Evolutionary conservation across 1,140 invertebrate species (phyloP).

Genomic region (Condylostylus longicornis): DNA sequence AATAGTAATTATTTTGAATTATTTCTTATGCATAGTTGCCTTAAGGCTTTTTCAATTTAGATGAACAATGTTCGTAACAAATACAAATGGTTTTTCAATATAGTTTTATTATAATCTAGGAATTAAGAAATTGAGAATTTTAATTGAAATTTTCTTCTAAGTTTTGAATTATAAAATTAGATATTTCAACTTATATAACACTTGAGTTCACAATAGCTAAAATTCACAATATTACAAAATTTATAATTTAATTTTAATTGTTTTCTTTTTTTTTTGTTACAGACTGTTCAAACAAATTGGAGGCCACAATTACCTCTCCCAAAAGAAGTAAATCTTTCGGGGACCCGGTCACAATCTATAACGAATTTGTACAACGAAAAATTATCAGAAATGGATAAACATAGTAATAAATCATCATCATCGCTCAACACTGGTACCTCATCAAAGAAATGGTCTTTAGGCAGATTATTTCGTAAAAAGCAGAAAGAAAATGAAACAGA

Average conservation of each 20-base stretch:
- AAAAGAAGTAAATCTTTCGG: constrained; percentile 21
- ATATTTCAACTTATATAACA: too few species aligned
- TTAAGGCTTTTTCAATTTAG: too few species aligned
- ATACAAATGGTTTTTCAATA: too few species aligned
- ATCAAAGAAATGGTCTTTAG: constrained; percentile 54
- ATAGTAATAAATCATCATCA: constrained; percentile 6
- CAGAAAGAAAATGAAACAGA: constrained; percentile 43
- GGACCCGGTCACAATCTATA: constrained; percentile 2
- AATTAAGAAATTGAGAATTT: too few species aligned
- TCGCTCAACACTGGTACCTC: constrained; percentile 2
- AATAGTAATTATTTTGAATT: too few species aligned
- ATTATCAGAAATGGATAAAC: constrained; percentile 12
- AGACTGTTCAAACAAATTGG: constrained; percentile 32
- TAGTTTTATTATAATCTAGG: too few species aligned
- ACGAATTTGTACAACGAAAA: not conserved
- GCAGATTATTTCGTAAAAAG: constrained; percentile 50
- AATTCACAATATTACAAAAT: too few species aligned
- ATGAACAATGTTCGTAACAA: too few species aligned
- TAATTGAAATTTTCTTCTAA: too few species aligned
- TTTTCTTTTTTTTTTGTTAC: constrained; percentile 8
- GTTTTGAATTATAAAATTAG: too few species aligned
- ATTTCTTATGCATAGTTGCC: too few species aligned
- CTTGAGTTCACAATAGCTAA: too few species aligned
- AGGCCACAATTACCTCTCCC: constrained; percentile 29
- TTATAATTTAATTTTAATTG: constrained; percentile 12